Base-by-base conservation (phyloP, 2,888 invertebrate genomes). In the Protophormia terraenovae region DNA sequence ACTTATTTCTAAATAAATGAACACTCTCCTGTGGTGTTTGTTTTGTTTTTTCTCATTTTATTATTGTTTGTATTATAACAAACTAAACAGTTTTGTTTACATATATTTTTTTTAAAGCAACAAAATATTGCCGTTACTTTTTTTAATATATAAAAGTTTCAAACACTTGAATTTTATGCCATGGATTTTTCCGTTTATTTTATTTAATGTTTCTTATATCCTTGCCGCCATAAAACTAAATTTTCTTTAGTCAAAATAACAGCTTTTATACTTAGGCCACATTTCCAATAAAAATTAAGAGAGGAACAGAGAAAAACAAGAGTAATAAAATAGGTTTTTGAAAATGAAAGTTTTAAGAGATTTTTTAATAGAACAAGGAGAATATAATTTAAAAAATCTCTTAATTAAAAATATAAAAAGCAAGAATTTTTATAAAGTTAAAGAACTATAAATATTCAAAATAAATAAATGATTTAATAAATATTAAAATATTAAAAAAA, bases 211-310 rank as follows among this genome's bases (percentile, higher is more conserved):
- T 82, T 8, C 10, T 38, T 50, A 38, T 72, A 83, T 83, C 83
- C 67, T 78, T 78, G 78, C 78, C 78, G 83, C 72, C 78, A 66
- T 78, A 66, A 78, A 73, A 83, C 83, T 83, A 62, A 83, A 66
- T 27, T 50, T 41, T 60, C 24, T 60, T 72, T 10, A 10, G 14
- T 24, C 19, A 60, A 16, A 24, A 22, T 24, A 29, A 3, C 6
- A 38, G 50, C 72, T 83, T 83, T 78, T 83, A 83, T 83, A 83
- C 67, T 41, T 29, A n/a, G 38, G 1, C 12, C 16, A 24, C 6
- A 77, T 66, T 83, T 83, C 83, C 83, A 83, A 41, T 78, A 10
- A n/a, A 2, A 8, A 24, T 29, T 47, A 75, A 55, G 53, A 76
- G 73, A 3, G 5, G n/a, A n/a, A n/a, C n/a, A n/a, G n/a, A n/a